A percentile compares a stretch with the other conserved stretches of the same genome.
Conservation (phyloP, 2,888 invertebrate species). For the Malachius bipustulatus region DNA sequence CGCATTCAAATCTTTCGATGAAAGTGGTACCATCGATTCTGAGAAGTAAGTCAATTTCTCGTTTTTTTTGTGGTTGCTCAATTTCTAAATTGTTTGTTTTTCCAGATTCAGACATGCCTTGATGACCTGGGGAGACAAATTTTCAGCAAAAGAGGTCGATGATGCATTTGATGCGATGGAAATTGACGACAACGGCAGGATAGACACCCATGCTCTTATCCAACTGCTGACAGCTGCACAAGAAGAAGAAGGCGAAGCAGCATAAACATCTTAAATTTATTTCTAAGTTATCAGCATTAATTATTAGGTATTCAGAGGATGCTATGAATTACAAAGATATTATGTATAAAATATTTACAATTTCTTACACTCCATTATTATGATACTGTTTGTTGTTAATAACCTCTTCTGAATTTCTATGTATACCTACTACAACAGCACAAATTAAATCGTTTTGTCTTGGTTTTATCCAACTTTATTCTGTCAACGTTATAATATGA, state of each 20-base stretch:
- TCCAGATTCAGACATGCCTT: conserved; percentile 73
- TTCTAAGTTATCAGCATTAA: too few relatives aligned
- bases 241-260: conserved; percentile 58
- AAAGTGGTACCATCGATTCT: conserved; percentile 76
- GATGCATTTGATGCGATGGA: conserved; percentile 90
- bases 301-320: too few relatives aligned
- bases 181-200: conserved; percentile 81
- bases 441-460: too few relatives aligned
- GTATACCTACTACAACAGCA: too few relatives aligned
- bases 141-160: conserved; percentile 76
- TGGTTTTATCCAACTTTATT: too few relatives aligned
- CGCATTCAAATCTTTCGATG: conserved; percentile 88
- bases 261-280: conserved; percentile 31
- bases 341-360: too few relatives aligned
- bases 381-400: too few relatives aligned
- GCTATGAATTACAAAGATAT: too few relatives aligned
- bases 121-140: conserved; percentile 90
- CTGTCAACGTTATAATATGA: too few relatives aligned
- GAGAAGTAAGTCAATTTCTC: conserved; percentile 47
- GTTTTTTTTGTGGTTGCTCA: background rate
- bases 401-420: too few relatives aligned
- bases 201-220: conserved; percentile 79
- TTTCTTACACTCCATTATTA: too few relatives aligned
- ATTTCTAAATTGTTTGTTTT: conserved; percentile 11
- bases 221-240: conserved; percentile 78